phyloP scores from a whole-genome alignment of 2,797 vertebrate genomes.

The Tokudaia muenninki region DNA sequence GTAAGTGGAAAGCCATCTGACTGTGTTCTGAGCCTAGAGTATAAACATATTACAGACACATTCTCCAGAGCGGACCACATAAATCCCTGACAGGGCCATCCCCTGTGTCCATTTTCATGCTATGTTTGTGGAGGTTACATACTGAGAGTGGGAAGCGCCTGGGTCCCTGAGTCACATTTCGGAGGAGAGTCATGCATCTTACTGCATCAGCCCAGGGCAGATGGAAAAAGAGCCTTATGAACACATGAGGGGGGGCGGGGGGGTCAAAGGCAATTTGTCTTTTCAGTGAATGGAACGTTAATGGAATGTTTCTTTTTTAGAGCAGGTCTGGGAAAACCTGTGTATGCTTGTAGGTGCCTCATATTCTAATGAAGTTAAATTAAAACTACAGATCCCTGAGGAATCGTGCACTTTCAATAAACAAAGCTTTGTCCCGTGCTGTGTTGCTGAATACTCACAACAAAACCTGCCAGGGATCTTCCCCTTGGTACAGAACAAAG shows the following conservation, averaged over 20 bases:
- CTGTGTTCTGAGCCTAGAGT: neutral
- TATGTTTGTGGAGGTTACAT: neutral
- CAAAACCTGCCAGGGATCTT: neutral
- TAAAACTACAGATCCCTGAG: neutral
- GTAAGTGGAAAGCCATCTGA: neutral
- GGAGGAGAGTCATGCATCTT: neutral
- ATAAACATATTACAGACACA: neutral
- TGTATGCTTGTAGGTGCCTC: neutral
- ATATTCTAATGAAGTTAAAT: conserved; percentile 1
- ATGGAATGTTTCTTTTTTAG: neutral
- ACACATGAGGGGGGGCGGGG: neutral
- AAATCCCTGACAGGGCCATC: neutral
- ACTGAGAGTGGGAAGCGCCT: neutral
- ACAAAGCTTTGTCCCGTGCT: neutral
- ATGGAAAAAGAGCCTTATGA: neutral
- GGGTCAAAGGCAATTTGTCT: neutral
- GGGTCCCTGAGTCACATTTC: neutral
- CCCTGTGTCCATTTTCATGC: too few relatives aligned
- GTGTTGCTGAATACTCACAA: neutral
- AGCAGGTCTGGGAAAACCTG: neutral
- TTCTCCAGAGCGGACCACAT: neutral
- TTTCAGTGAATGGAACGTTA: neutral
- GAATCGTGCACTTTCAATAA: neutral
- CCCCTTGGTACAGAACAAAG: neutral
- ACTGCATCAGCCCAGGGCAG: neutral